Base-by-base conservation (phyloP, 2,113 vertebrate species). In the Chaetops frenatus region DNA sequence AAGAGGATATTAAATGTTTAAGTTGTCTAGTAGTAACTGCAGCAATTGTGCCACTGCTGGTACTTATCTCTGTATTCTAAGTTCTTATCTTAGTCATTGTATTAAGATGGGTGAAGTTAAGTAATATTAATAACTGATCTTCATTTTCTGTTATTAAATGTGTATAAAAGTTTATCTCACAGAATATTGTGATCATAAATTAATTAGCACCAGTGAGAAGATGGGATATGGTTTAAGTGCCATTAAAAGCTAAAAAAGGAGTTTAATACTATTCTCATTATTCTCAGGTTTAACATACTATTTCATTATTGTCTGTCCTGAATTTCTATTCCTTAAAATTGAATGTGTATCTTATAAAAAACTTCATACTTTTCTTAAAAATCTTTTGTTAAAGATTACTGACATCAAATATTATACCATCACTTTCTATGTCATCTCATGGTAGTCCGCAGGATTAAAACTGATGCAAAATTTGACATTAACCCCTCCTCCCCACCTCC, bases 401-500 rank as follows among this genome's bases (percentile, higher is more conserved):
- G 7, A 60, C 17, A 71, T 27, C 21, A 80, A 54, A 40, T 3
- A 58, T 82, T 66, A 18, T 47, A 13, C 9, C 25, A 44, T 56
- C 5, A 18, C 6, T 35, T 40, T 83, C 45, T 78, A 12, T 62
- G 33, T 10, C 7, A 21, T 71, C 6, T 66, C 13, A 25, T 24
- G 6, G 23, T 50, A 66, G 15, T 42, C 33, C 7, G 1, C 3
- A 48, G 38, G 16, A 71, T 24, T 71, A 33, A 23, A 78, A 67
- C 1, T 27, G 7, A 50, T 56, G 24, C 5, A 72, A 79, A 90
- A 69, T 2, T 35, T 70, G 21, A 50, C 5, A 53, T 38, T 54
- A 45, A 45, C 18, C 1, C 6, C 11, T 1, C 9, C 27, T 33
- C 23, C 7, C 1, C 18, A 0, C 3, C 0, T 1, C 7, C 38